Evolutionary conservation across 2,888 invertebrate genomes (phyloP), one percentile per base, ranked within the genome.

Genomic region (Pammene fasciana): DNA sequence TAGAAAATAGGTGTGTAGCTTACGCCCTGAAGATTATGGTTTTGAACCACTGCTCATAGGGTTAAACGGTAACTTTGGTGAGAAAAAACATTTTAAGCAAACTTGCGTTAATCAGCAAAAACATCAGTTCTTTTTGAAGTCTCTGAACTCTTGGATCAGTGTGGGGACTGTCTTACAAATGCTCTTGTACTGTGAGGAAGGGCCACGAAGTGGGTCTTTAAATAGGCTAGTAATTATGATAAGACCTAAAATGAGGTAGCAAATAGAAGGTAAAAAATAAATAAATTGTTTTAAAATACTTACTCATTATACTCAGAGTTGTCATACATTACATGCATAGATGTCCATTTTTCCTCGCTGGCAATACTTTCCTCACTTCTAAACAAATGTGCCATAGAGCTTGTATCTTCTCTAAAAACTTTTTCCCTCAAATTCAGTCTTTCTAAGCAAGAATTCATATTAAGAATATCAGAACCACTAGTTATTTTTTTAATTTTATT

Each of bases 291-390:
- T 48, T 14, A 8, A n/a, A 8, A 50, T 38, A 87, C 90, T 85
- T 76, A 92, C 92, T 88, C 87, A 78, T 85, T 85, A 75, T 88
- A 89, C 60, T 88, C 85, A 0, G 90, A 90, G 76, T 85, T 81
- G 74, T 92, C 92, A 76, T 83, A 85, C 9, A 88, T 79, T 66
- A 91, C 72, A 79, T 92, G 90, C 92, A 92, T 92, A 0, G 86
- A 78, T 9, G 60, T 80, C 90, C 90, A 91, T 71, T 82, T 80
- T 13, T 76, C 76, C 1, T 77, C 76, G 0, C 59, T 36, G 34
- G 73, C 62, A 11, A 87, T 43, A 79, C 84, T 79, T 43, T 86
- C 86, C 72, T 85, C 79, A 78, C 89, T 89, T 56, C 75, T 82
- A 62, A 88, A 86, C 72, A 92, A 78, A 78, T 82, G 77, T 8